Percentiles rank a stretch among this genome's conserved stretches.
Conservation (phyloP, 2,888 invertebrate genomes). For the Spodoptera exigua region DNA sequence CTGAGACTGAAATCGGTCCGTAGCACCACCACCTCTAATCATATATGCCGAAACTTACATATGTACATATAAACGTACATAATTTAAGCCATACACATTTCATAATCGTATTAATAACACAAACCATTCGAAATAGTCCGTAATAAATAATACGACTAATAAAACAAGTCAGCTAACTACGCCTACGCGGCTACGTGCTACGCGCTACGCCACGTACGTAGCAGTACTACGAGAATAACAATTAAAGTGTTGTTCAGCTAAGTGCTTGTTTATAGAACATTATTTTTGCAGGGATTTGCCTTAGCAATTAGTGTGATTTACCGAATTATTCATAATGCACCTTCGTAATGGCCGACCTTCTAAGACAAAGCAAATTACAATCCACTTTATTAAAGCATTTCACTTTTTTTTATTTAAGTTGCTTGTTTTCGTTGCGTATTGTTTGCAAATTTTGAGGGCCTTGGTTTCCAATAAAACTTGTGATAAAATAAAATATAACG, state of each 20-base stretch:
- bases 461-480: too few relatives aligned
- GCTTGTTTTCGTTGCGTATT: too few relatives aligned
- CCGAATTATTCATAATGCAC: background rate
- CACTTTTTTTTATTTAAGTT: too few relatives aligned
- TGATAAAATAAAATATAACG: too few relatives aligned
- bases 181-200: constrained; percentile 36
- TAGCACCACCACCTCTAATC: too few relatives aligned
- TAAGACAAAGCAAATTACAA: background rate
- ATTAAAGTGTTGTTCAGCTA: constrained; percentile 35
- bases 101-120: background rate
- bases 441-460: too few relatives aligned
- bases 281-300: constrained; percentile 1
- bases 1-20: too few relatives aligned
- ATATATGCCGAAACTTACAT: too few relatives aligned
- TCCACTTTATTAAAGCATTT: background rate
- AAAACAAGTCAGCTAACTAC: constrained; percentile 27
- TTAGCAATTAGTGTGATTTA: constrained; percentile 6
- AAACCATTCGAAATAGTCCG: background rate
- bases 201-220: constrained; percentile 37
- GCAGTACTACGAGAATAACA: constrained; percentile 35
- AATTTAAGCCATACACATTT: too few relatives aligned
- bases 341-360: background rate
- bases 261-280: constrained; percentile 21
- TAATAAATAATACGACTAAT: constrained; percentile 22
- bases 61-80: too few relatives aligned